Evolutionary conservation across 1,140 invertebrate genomes (phyloP), one percentile per base, ranked within the genome.

Genomic region (Drosophila saltans): DNA sequence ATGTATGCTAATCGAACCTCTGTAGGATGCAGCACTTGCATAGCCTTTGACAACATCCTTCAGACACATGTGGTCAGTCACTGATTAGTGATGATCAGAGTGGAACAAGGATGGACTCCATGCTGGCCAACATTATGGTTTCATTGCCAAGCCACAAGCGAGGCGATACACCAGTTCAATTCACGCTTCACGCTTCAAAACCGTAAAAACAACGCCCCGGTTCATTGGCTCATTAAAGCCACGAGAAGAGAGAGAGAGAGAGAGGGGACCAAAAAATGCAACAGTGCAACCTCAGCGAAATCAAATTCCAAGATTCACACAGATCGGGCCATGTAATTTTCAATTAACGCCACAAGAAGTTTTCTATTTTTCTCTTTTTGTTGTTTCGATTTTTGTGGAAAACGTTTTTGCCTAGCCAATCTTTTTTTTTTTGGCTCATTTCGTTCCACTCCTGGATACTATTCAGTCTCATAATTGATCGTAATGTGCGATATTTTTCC

Each of bases 401-500:
- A 65, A 71, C 26, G 45, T 52, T 26, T 26, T 52, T 52, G 45
- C 21, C 45, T 10, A 26, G 8, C 45, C 24, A 52, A 52, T 52
- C 7, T 48, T 48, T 21, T 43, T 43, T 48, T 76, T 75, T 84
- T 67, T 58, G 66, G 58, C 57, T 58, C 52, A 30, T 75, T 88
- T 88, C 84, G 83, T 75, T 88, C 79, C 84, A 80, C 84, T 57
- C 67, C 71, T 74, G 84, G 84, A 79, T 52, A 69, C 66, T 78
- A 89, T 89, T 89, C 69, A 90, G 85, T 64, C 85, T 81, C 84
- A 89, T 89, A 90, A 89, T 89, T 89, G 84, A 89, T 89, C 84
- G 85, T 89, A 89, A 89, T 89, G 84, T 89, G 85, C 85, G 69
- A 84, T 84, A 66, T 80, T 78, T 67, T 63, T 41, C 21, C 45